Base-by-base conservation (phyloP, 2,797 vertebrate species). In the Simalia tracyae region DNA sequence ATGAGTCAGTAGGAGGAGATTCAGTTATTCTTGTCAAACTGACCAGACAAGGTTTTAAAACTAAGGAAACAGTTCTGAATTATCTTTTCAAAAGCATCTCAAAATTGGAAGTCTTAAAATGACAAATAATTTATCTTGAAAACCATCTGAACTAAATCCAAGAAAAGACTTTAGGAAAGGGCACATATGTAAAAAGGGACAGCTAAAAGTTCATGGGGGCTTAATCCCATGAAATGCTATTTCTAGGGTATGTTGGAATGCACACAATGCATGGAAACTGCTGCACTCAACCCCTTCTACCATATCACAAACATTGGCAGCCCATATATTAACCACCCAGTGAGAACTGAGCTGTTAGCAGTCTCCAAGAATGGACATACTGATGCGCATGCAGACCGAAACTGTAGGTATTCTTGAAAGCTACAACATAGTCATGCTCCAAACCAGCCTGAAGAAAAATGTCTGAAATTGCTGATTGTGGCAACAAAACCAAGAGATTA, bases 401-500 rank as follows among this genome's bases (percentile, higher is more conserved):
- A 88, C 64, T 76, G 66, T 93, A 94, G 92, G 89, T 84, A 95
- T 94, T 94, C 85, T 94, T 93, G 11, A 93, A 76, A 0, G 0
- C 60, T 72, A 90, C 17, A 5, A 81, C 36, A 31, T 91, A 91
- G 61, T 90, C 93, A n/a, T 91, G 66, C 89, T 94, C 59, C 9
- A 2, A 87, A 91, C 89, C n/a, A 72, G 76, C 91, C 91, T 91
- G 91, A 91, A 85, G 64, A 54, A 94, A 95, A 94, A 91, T 81
- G 87, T 94, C 90, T 91, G 54, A 81, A 95, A 94, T 88, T 92
- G 57, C 66, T 91, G 92, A 93, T 81, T 89, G 81, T 60, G 0
- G 0, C 86, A 94, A 90, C 92, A 95, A 95, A 95, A 89, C 88
- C 14, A 86, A 63, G 92, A 93, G 91, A 95, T 63, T 90, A 92